Evolutionary conservation across 2,888 invertebrate species (phyloP), one percentile per base, ranked within the genome.

Genomic region (Crematogaster levior): DNA sequence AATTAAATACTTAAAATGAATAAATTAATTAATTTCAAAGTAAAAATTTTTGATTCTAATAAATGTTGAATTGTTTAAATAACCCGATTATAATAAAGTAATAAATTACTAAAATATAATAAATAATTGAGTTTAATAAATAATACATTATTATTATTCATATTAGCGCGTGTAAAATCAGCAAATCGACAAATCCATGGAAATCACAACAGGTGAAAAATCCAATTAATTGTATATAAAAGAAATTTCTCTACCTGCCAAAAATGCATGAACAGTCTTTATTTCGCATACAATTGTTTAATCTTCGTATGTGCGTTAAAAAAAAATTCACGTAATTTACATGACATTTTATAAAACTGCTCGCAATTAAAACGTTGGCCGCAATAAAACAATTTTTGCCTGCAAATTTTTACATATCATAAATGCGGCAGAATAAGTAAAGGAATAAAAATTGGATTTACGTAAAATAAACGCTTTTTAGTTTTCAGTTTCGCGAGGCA

Each of bases 231-330:
- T 51, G 15, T 46, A 34, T 3, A 9, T 51, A 24, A 51, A 68
- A 43, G n/a, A 73, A 43, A 73, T 56, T 27, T 61, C 15, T 73
- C 7, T 12, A 1, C 0, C 18, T 61, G 10, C 10, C 30, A 21
- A 46, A 21, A 34, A 61, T 34, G 30, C 27, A 1, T 10, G 5
- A 46, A 15, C 30, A 30, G 30, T 21, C 43, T 21, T 21, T 61
- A 56, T 61, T 73, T 60, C 21, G 9, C n/a, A 24, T 40, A 40
- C 18, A 73, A 61, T 24, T 46, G 61, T 61, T 60, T 73, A 27
- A 27, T 27, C n/a, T 30, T 61, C 3, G 46, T 12, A 3, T 4
- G 30, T 9, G 15, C 6, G 3, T 73, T 73, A 18, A 21, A 72
- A 37, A 30, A 34, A 46, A 30, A 51, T 65, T 37, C 48, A 37